These are phyloP conservation scores for Oplegnathus fasciatus DNA, from an alignment of 2,113 vertebrate species.

Conservation along the genomic window DNA sequence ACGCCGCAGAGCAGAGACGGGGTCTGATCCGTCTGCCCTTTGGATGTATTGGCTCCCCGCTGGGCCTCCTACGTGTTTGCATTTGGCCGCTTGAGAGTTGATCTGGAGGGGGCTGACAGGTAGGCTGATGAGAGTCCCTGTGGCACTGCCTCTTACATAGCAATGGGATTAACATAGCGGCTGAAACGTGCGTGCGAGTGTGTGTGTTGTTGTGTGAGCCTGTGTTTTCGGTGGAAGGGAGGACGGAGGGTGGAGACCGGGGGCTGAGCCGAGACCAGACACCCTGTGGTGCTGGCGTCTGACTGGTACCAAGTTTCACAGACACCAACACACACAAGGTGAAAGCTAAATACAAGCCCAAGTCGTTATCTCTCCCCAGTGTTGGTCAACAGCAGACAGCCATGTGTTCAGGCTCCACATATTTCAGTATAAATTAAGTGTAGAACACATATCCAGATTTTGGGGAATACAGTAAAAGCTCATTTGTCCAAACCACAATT, in stretches of 20 bases:
- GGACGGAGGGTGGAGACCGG: background rate
- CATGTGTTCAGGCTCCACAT: slow-evolving; percentile 44
- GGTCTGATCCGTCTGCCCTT: slow-evolving; percentile 15
- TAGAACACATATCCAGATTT: slow-evolving; percentile 65
- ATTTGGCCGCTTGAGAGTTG: slow-evolving; percentile 54
- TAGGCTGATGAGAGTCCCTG: slow-evolving; percentile 56
- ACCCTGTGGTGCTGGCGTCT: slow-evolving; percentile 70
- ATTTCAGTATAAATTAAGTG: slow-evolving; percentile 34
- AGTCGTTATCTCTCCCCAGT: slow-evolving; percentile 43
- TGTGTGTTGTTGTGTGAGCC: slow-evolving; percentile 25
- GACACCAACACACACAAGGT: slow-evolving; percentile 32
- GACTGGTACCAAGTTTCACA: slow-evolving; percentile 52
- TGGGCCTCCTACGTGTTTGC: slow-evolving; percentile 47
- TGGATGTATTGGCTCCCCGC: slow-evolving; percentile 26
- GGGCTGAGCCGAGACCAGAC: slow-evolving; percentile 60
- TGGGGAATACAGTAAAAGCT: slow-evolving; percentile 40
- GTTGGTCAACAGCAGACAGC: slow-evolving; percentile 68
- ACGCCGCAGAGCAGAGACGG: slow-evolving; percentile 23
- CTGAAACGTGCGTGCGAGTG: slow-evolving; percentile 28
- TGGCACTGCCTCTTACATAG: slow-evolving; percentile 55
- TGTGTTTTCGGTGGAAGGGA: slow-evolving; percentile 36
- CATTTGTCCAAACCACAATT: slow-evolving; percentile 65
- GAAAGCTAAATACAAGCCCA: slow-evolving; percentile 23
- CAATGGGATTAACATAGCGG: slow-evolving; percentile 53
- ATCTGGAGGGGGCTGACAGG: slow-evolving; percentile 64